Base-by-base conservation (phyloP, 1,140 invertebrate genomes). In the Aricia agestis region DNA sequence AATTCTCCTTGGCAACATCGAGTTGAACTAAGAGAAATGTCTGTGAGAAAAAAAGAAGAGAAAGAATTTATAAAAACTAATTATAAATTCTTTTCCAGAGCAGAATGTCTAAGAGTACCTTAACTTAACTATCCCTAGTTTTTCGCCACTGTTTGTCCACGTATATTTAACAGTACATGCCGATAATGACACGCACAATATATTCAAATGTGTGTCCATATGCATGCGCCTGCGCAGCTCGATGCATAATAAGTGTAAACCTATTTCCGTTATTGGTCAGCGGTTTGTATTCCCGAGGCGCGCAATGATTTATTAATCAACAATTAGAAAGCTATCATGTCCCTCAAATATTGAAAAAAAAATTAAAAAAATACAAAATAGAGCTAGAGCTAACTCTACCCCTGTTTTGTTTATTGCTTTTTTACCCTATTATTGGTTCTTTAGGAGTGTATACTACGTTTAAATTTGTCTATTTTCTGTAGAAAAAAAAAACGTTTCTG, bases 151-250 rank as follows among this genome's bases (percentile, higher is more conserved):
- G 36, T 36, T 36, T 36, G 9, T 2, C 36, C 36, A 36, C 36
- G 36, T 36, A 36, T 36, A 36, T 36, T 36, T 52, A 52, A 52
- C 45, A 52, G 45, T 52, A 52, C 10, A 15, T 42, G 11, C 41
- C 45, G 45, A 52, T 52, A 52, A 52, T 52, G 45, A 52, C 45
- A 52, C 5, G 9, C 45, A 52, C 45, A 13, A 25, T 19, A 25
- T 63, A 63, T 63, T 18, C 59, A 63, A 63, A 19, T 63, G 59
- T 25, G 19, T 17, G 59, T 63, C 59, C 17, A 63, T 63, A 63
- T 63, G 59, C 59, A 63, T 25, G 18, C 59, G 58, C 52, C 52
- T 15, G 52, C 58, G 58, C 58, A 18, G n/a, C 19, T 1, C 59
- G 1, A 25, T 19, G 59, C 59, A 63, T 63, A 25, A 18, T 63